Conservation (phyloP, 2,797 vertebrate genomes). For the Apodemus agrarius region DNA sequence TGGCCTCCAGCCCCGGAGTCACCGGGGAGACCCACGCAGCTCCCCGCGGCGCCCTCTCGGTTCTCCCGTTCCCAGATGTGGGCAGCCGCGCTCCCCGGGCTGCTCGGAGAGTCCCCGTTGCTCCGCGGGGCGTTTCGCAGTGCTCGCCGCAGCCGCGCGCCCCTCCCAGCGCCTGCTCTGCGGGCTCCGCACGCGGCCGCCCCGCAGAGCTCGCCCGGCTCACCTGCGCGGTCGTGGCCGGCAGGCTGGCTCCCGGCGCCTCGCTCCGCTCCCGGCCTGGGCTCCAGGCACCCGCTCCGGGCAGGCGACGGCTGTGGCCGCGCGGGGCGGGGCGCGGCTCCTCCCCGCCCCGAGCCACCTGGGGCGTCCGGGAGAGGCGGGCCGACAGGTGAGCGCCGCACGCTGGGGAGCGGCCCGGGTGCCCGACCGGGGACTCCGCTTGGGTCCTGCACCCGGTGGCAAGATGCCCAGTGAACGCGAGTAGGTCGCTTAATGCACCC, state of each 20-base stretch:
- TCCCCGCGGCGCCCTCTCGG: not conserved
- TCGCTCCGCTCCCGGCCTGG: not conserved
- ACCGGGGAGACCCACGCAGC: not conserved
- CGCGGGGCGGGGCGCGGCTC: slow-evolving; percentile 73
- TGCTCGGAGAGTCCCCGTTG: not conserved
- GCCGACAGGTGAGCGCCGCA: slow-evolving; percentile 65
- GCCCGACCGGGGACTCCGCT: not conserved
- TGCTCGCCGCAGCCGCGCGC: not conserved
- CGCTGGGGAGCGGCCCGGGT: not conserved
- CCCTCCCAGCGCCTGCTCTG: not conserved
- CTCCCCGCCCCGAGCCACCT: slow-evolving; percentile 67
- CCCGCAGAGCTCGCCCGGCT: not conserved
- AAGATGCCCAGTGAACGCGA: not conserved
- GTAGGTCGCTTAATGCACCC: not conserved
- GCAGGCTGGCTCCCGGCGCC: not conserved
- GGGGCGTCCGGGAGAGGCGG: slow-evolving; percentile 51
- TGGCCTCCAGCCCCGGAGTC: not conserved
- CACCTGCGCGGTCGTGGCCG: slow-evolving; percentile 60
- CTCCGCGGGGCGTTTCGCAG: not conserved
- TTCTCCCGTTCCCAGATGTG: not conserved
- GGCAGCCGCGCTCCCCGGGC: not conserved
- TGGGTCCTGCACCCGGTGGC: not conserved
- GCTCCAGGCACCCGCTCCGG: slow-evolving; percentile 26
- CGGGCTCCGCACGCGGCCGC: not conserved
- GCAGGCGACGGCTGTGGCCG: slow-evolving; percentile 66